Percentiles rank a stretch among this genome's conserved stretches.
These are phyloP conservation scores for Montipora efflorescens DNA, from an alignment of 64 coral and sea anemone species.

Conservation along the genomic window DNA sequence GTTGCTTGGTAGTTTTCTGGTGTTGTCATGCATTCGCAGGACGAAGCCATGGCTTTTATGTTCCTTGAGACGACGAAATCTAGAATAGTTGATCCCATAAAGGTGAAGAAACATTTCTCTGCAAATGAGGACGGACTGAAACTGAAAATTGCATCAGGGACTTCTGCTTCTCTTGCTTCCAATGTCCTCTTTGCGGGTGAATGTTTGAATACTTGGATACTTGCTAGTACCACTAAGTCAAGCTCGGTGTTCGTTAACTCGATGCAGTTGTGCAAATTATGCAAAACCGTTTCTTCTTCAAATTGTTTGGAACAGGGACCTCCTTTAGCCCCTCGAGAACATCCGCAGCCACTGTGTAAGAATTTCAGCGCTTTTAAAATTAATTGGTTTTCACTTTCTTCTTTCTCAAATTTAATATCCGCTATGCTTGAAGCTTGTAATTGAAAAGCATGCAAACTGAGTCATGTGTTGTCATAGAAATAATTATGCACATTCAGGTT, in stretches of 20 bases:
- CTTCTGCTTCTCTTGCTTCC: conserved; percentile 59
- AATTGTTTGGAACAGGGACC: conserved; percentile 46
- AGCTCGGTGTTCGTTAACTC: conserved; percentile 22
- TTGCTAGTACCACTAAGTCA: conserved; percentile 34
- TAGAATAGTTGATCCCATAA: background rate
- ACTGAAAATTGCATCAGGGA: background rate
- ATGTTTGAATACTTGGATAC: conserved; percentile 11
- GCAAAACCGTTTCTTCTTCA: conserved; percentile 25
- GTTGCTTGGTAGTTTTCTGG: conserved; percentile 30
- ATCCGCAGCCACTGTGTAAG: conserved; percentile 5
- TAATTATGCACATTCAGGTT: no score
- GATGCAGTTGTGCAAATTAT: conserved; percentile 43
- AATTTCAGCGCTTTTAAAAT: background rate
- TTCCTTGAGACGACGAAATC: conserved; percentile 16
- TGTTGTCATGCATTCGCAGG: conserved; percentile 34
- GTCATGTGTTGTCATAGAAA: no score
- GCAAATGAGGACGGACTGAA: conserved; percentile 13
- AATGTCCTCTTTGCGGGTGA: background rate
- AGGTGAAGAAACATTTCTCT: conserved; percentile 30
- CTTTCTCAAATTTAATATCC: no score
- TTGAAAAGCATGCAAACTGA: no score
- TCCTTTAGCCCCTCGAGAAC: conserved; percentile 48
- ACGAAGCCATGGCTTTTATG: conserved; percentile 4
- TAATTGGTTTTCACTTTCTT: no score
- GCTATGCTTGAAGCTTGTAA: no score